Evolutionary conservation across 2,113 vertebrate species (phyloP).

Genomic region (Orthonyx spaldingii): DNA sequence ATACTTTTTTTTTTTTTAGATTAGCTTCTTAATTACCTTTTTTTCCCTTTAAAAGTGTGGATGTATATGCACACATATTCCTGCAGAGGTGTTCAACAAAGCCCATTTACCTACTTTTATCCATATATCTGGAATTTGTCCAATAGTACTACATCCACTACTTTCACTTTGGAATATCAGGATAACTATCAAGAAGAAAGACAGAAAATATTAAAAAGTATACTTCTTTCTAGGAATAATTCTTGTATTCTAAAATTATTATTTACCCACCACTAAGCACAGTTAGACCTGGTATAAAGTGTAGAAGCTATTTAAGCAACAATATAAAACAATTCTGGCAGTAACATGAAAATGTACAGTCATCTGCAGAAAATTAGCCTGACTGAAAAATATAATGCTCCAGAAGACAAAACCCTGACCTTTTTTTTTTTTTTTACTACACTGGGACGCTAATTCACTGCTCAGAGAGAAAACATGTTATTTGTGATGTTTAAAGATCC

Average conservation of each 20-base stretch:
- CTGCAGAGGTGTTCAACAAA: neutral
- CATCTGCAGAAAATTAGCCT: neutral
- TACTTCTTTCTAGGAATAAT: neutral
- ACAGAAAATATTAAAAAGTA: neutral
- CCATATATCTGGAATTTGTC: neutral
- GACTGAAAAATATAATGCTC: neutral
- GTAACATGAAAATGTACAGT: neutral
- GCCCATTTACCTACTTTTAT: neutral
- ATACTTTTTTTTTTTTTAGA: neutral
- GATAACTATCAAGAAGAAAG: neutral
- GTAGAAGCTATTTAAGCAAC: neutral
- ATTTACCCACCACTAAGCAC: neutral
- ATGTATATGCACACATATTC: neutral
- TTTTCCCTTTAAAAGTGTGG: neutral
- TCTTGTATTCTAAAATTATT: neutral
- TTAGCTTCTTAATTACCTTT: neutral
- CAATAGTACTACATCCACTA: neutral
- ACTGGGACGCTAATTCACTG: neutral
- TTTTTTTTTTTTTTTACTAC: neutral
- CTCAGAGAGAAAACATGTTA: neutral
- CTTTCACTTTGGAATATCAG: neutral
- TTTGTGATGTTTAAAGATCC: neutral
- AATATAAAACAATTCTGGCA: neutral
- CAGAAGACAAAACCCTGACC: neutral
- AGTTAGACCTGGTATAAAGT: neutral